These are phyloP conservation scores for Eristalis tenax DNA, from an alignment of 2,888 invertebrate species.

Conservation along the genomic window DNA sequence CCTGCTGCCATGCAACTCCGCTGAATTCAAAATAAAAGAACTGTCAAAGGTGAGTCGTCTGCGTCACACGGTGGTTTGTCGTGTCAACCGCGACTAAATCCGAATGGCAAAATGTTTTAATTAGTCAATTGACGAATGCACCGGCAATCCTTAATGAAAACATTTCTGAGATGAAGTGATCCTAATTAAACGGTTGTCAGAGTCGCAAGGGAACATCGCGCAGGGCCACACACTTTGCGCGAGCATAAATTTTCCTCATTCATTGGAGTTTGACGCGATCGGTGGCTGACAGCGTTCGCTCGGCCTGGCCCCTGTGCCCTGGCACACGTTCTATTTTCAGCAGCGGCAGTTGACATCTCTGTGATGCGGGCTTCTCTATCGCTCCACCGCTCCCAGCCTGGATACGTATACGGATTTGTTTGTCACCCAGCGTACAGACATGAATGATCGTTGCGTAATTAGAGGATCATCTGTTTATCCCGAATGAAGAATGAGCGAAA, in stretches of 20 bases:
- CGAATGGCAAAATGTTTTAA: slow-evolving; percentile 61
- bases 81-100: neutral
- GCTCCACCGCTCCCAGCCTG: neutral
- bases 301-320: neutral
- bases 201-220: slow-evolving; percentile 54
- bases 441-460: slow-evolving; percentile 72
- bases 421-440: slow-evolving; percentile 64
- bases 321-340: slow-evolving; percentile 65
- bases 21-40: slow-evolving; percentile 22
- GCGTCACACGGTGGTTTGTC: slow-evolving; percentile 31
- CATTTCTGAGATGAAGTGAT: slow-evolving; percentile 66
- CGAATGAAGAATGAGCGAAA: slow-evolving; percentile 69
- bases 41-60: slow-evolving; percentile 64
- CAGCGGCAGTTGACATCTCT: slow-evolving; percentile 52
- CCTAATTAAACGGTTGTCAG: slow-evolving; percentile 71
- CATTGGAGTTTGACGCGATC: slow-evolving; percentile 70
- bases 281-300: slow-evolving; percentile 27
- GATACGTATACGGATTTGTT: slow-evolving; percentile 40
- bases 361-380: neutral
- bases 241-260: slow-evolving; percentile 63
- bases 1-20: slow-evolving; percentile 15
- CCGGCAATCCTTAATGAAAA: slow-evolving; percentile 65
- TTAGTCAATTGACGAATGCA: slow-evolving; percentile 57
- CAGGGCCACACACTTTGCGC: slow-evolving; percentile 68
- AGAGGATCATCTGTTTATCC: slow-evolving; percentile 70